Base-by-base conservation (phyloP, 2,113 vertebrate genomes). In the Hiodon alosoides region DNA sequence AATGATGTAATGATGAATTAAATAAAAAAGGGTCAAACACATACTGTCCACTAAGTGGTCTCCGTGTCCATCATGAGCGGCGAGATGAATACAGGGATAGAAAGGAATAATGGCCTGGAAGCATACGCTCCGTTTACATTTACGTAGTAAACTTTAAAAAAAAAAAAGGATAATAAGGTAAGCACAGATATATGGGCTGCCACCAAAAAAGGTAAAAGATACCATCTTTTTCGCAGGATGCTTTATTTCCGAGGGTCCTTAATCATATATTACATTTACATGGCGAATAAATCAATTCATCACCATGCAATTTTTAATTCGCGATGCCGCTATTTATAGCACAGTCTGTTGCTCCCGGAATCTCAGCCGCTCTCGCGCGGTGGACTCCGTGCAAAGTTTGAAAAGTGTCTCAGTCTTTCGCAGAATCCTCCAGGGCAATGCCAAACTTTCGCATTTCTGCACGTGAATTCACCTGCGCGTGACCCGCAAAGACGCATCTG, bases 1-100 rank as follows among this genome's bases (percentile, higher is more conserved):
- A 86, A 87, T 82, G 84, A 87, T 87, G 83, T 84, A 87, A 87
- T 86, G 71, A 80, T 82, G 84, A 86, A 81, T 85, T 53, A 31
- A 75, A 75, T 83, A 57, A 82, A 85, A 85, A 31, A 79, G 82
- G 86, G 85, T 83, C 81, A 87, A 83, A 86, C 81, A 76, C 76
- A 80, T 74, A 79, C 80, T 71, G 78, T 85, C 82, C 80, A 79
- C 59, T 67, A 13, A 71, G 80, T 83, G 77, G 78, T 82, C 81
- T 86, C 76, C 48, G 71, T 85, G 86, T 87, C 87, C 79, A 79
- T 91, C 87, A 88, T 80, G 77, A 71, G 78, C 72, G 66, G 69
- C 75, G 79, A 78, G 79, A 75, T 76, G 79, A 77, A 81, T 67
- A 9, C 55, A 82, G 75, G 79, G 82, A 84, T 85, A 82, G 86